Conservation (phyloP, 2,888 invertebrate genomes). For the Lasius platythorax region DNA sequence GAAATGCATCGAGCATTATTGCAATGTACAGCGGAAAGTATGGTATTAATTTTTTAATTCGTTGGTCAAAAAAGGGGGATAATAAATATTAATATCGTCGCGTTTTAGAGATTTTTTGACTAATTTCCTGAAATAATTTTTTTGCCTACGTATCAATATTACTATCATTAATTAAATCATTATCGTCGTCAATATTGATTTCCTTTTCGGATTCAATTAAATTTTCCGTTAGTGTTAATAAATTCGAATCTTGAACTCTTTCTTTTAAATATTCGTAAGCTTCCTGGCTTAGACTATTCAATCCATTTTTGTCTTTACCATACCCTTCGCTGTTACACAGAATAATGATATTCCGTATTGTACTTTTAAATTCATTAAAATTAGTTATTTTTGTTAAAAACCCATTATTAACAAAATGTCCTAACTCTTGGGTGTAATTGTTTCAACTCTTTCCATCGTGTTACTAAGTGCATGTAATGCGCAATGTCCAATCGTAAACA, state of each 20-base stretch:
- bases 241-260: constrained; percentile 6
- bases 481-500: constrained; percentile 15
- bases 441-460: not conserved
- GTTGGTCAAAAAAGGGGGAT: not conserved
- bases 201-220: constrained; percentile 4
- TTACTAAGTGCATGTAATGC: constrained; percentile 4
- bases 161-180: not conserved
- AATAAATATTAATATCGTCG: not conserved
- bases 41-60: not conserved
- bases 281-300: not conserved
- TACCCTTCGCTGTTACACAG: not conserved
- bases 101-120: not conserved
- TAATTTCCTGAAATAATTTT: not conserved
- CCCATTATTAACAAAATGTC: constrained; percentile 13
- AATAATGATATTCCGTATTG: not conserved
- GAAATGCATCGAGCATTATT: not conserved
- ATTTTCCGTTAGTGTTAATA: not conserved
- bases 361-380: not conserved
- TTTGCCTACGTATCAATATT: not conserved
- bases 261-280: constrained; percentile 15
- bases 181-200: not conserved
- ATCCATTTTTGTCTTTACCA: not conserved
- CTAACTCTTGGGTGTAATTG: not conserved
- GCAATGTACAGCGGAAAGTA: not conserved
- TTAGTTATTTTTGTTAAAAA: constrained; percentile 13